Evolutionary conservation across 1,140 invertebrate genomes (phyloP).

Genomic region (Maconellicoccus hirsutus): DNA sequence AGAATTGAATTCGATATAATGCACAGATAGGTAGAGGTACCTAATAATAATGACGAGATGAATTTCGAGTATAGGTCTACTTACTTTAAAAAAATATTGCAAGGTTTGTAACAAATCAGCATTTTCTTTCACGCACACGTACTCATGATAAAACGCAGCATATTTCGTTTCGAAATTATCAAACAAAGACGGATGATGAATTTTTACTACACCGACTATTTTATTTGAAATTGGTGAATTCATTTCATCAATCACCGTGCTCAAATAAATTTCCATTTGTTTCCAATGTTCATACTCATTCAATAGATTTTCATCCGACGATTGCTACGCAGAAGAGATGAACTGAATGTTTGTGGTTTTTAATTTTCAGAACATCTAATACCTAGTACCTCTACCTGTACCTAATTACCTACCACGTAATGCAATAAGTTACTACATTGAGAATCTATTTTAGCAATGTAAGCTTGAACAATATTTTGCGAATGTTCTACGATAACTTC

Average conservation of each 20-base stretch:
- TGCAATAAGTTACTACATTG: not conserved
- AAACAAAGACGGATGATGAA: not conserved
- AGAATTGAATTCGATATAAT: too few species aligned
- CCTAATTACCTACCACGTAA: not conserved
- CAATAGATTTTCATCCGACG: not conserved
- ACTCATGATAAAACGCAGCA: not conserved
- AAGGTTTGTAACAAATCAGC: not conserved
- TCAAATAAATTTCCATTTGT: not conserved
- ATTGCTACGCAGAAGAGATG: not conserved
- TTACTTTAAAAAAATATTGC: conserved; percentile 15
- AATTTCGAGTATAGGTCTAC: too few species aligned
- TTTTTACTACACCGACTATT: not conserved
- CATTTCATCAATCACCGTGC: not conserved
- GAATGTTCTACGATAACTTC: not conserved
- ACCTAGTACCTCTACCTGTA: not conserved
- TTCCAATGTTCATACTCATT: conserved; percentile 4
- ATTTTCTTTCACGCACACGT: not conserved
- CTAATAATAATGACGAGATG: not conserved
- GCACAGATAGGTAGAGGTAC: too few species aligned
- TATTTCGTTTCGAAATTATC: not conserved
- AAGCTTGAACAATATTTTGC: not conserved
- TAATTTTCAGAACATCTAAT: too few species aligned
- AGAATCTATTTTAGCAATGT: not conserved
- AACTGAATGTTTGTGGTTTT: not conserved
- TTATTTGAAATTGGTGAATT: not conserved